Percentiles rank a stretch among this genome's conserved stretches.
phyloP scores from a whole-genome alignment of 2,113 vertebrate genomes.

The Narcine bancroftii region DNA sequence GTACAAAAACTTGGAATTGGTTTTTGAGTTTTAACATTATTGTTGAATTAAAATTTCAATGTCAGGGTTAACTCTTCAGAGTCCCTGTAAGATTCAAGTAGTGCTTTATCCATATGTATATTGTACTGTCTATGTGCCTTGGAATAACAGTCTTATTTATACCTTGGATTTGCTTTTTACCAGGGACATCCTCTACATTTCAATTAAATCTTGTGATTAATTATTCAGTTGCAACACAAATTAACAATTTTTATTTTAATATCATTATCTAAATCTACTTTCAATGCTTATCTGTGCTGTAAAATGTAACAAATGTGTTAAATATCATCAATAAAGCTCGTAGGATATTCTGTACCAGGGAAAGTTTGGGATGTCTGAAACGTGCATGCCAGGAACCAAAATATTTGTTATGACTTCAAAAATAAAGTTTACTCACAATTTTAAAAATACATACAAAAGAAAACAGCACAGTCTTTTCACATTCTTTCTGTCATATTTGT shows the following conservation, averaged over 20 bases:
- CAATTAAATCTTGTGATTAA: not conserved
- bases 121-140: not conserved
- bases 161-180: not conserved
- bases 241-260: not conserved
- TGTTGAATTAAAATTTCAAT: not conserved
- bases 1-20: not conserved
- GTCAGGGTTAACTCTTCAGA: not conserved
- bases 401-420: no score
- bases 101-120: not conserved
- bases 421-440: no score
- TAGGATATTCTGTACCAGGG: not conserved
- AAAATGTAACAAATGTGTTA: conserved; percentile 6
- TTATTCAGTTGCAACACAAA: not conserved
- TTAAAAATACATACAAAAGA: no score
- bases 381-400: not conserved
- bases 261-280: not conserved
- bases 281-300: not conserved
- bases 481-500: no score
- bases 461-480: no score
- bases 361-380: not conserved
- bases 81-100: not conserved
- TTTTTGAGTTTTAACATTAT: not conserved
- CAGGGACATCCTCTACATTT: not conserved
- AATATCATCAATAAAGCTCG: not conserved
- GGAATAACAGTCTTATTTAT: not conserved